Conservation (phyloP, 2,797 vertebrate species). For the Notolepis coatsorum region DNA sequence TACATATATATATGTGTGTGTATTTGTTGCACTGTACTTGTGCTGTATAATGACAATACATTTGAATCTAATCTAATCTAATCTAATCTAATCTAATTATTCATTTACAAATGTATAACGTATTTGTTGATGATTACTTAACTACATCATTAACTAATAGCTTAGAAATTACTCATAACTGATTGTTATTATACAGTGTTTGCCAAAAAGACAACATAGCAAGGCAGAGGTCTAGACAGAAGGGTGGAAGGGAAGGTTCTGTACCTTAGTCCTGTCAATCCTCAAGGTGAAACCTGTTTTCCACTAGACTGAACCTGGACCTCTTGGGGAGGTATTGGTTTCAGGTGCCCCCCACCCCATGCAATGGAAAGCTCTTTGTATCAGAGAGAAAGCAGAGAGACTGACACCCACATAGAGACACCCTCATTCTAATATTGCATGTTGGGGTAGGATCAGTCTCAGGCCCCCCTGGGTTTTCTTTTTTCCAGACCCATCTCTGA, state of each 20-base stretch:
- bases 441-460: slow-evolving; percentile 19
- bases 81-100: too few species aligned
- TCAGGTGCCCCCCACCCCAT: slow-evolving; percentile 13
- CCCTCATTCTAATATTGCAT: slow-evolving; percentile 28
- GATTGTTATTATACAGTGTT: too few species aligned
- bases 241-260: slow-evolving; percentile 28
- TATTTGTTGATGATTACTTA: too few species aligned
- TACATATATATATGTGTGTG: too few species aligned
- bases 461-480: slow-evolving; percentile 19
- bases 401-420: slow-evolving; percentile 36
- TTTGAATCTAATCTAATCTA: too few species aligned
- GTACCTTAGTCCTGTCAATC: slow-evolving; percentile 33
- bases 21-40: too few species aligned
- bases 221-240: background rate
- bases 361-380: slow-evolving; percentile 26
- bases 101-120: too few species aligned
- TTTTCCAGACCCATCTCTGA: slow-evolving; percentile 18
- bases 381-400: too few species aligned
- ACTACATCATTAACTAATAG: too few species aligned
- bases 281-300: slow-evolving; percentile 52
- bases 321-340: slow-evolving; percentile 41
- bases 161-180: too few species aligned
- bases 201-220: background rate
- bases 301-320: slow-evolving; percentile 32
- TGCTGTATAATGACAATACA: too few species aligned